Conservation (phyloP, 2,113 vertebrate genomes). For the Otolemur garnettii region DNA sequence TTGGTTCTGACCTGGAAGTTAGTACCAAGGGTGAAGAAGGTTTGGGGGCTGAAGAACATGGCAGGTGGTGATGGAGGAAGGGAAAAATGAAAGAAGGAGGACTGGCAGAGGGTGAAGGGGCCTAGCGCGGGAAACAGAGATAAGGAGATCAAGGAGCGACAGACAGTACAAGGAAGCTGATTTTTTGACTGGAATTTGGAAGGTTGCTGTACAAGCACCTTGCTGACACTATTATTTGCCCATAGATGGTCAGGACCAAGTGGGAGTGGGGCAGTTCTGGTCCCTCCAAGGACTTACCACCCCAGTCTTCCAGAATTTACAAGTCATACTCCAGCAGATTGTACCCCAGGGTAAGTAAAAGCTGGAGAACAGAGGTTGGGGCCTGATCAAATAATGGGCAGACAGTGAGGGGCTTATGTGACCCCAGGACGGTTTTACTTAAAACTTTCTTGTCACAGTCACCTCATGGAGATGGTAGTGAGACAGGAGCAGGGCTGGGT, state of each 20-base stretch:
- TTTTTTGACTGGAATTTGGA: conserved; percentile 11
- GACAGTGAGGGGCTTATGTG: not conserved
- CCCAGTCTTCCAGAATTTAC: conserved; percentile 92
- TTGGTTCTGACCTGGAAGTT: conserved; percentile 89
- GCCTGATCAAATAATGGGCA: not conserved
- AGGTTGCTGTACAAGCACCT: not conserved
- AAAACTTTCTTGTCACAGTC: conserved; percentile 7
- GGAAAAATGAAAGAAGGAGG: not conserved
- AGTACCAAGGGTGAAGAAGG: conserved; percentile 88
- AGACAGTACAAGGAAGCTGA: not conserved
- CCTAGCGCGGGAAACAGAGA: not conserved
- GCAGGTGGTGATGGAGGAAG: not conserved
- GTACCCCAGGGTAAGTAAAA: conserved; percentile 91
- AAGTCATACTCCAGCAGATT: conserved; percentile 93
- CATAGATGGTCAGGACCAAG: conserved; percentile 93
- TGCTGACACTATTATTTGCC: conserved; percentile 57
- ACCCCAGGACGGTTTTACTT: not conserved
- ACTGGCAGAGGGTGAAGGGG: not conserved
- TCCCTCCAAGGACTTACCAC: conserved; percentile 92
- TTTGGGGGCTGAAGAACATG: not conserved
- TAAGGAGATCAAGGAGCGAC: not conserved
- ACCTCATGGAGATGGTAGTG: not conserved
- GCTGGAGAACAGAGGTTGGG: not conserved
- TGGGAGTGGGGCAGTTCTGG: conserved; percentile 87
- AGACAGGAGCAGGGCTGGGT: not conserved